Base-by-base conservation (phyloP, 2,888 invertebrate genomes). In the Apamea epomidion region DNA sequence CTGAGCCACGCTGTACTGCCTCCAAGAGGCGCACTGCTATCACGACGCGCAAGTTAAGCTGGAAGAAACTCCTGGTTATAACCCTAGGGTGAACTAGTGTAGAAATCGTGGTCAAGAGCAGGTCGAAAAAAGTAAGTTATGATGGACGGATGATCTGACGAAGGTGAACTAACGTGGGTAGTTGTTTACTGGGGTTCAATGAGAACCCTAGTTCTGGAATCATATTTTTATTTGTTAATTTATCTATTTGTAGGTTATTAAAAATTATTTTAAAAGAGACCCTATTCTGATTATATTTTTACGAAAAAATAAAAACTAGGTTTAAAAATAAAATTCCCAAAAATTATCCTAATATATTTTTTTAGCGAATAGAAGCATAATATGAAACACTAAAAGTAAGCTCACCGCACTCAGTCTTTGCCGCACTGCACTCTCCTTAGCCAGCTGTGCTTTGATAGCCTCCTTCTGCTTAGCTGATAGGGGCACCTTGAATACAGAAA, bases 391-490 rank as follows among this genome's bases (percentile, higher is more conserved):
- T 29, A 42, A 45, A 45, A 42, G 14, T 21, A 21, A 37, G 92
- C 96, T 95, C 90, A 98, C 97, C 92, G 95, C 96, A 12, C 97
- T 97, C 54, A 99, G 94, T 87, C 98, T 97, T 67, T 97, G 97
- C 86, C 99, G 97, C 82, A 99, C 98, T 0, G 97, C 97, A 85
- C 97, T 97, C 93, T 99, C 99, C 91, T 99, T 99, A 48, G 98
- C 98, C 37, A 98, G 97, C 94, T 99, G 99, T 62, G 98, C 97
- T 92, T 98, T 98, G 74, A 99, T 98, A 0, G 98, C 98, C 94
- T 99, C 99, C 93, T 99, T 98, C 94, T 99, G 99, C 94, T 99
- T 99, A 25, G 98, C 98, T 0, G 98, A 90, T 21, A 96, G 81
- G 16, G 94, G 95, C n/a, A 94, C 94, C 96, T 97, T 86, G 2